Evolutionary conservation across 2,113 vertebrate genomes (phyloP), one percentile per base, ranked within the genome.

Genomic region (Ictalurus punctatus): DNA sequence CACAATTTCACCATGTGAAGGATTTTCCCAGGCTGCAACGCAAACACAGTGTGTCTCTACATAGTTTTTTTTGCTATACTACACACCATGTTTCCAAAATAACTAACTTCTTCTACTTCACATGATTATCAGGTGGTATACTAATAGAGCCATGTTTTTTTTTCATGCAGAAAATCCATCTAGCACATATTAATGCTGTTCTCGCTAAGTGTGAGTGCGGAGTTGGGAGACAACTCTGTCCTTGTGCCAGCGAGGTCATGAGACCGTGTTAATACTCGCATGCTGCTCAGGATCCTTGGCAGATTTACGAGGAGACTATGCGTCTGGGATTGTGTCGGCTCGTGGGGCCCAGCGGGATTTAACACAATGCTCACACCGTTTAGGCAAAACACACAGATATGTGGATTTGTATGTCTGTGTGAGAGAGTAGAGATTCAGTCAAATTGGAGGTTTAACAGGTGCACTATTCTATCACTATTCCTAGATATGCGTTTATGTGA

Each of bases 241-340:
- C 87, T 67, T 91, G 91, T 90, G 63, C 88, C 89, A 91, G 90
- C 34, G 87, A 92, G 88, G 86, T 87, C 92, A 86, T 85, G 63
- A 84, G 90, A 87, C 81, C 17, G 83, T 86, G 90, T 91, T 93
- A 93, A 92, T 87, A 90, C 89, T 89, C 78, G 65, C 88, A 87
- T 87, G 90, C 90, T 91, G 86, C 69, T 30, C 85, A 86, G 83
- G 90, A 93, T 92, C 90, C 88, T 87, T 79, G 73, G 81, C 67
- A 90, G 93, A 94, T 94, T 93, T 92, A 93, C 25, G 19, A 86
- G 79, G 87, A 83, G 87, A 54, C 91, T 92, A 87, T 88, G 25
- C 40, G 87, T 86, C 82, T 76, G 52, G 78, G 90, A 89, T 86
- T 80, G 59, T 71, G 65, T 86, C 44, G 25, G 85, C 79, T 91